These are phyloP conservation scores for Odontothrips loti DNA, from an alignment of 2,888 invertebrate species.

Conservation along the genomic window DNA sequence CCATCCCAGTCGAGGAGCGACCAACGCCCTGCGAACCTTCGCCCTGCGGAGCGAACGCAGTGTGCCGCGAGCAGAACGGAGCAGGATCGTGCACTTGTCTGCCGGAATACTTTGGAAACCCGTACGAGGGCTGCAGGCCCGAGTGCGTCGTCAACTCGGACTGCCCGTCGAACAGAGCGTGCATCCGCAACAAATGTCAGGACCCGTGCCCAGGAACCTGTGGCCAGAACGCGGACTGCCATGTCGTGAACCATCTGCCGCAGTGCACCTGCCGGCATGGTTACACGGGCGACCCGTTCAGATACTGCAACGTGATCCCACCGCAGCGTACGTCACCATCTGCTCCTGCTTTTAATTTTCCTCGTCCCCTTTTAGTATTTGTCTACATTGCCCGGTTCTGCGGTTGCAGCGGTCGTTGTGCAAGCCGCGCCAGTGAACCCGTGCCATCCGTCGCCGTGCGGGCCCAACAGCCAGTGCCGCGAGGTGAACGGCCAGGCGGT, in stretches of 20 bases:
- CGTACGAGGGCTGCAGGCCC: conserved; percentile 78
- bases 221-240: conserved; percentile 77
- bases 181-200: conserved; percentile 76
- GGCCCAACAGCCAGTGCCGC: conserved; percentile 71
- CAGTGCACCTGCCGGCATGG: conserved; percentile 69
- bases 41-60: conserved; percentile 81
- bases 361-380: conserved; percentile 13
- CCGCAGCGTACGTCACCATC: conserved; percentile 42
- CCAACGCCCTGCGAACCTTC: conserved; percentile 72
- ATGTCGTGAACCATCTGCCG: conserved; percentile 76
- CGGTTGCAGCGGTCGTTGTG: conserved; percentile 37
- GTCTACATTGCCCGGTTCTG: too few species aligned
- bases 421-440: conserved; percentile 55
- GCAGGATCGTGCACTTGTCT: conserved; percentile 78
- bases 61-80: conserved; percentile 75
- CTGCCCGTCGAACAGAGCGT: conserved; percentile 70
- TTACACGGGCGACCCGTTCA: conserved; percentile 73
- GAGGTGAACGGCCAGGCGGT: conserved; percentile 69
- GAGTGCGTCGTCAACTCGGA: conserved; percentile 86
- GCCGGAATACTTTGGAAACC: conserved; percentile 79
- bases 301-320: conserved; percentile 58
- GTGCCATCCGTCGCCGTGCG: conserved; percentile 71
- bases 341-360: conserved; percentile 45
- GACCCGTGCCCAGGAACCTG: conserved; percentile 80
- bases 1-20: conserved; percentile 53